These are phyloP conservation scores for Oenanthe oenanthe DNA, from an alignment of 2,113 vertebrate species.

Conservation along the genomic window DNA sequence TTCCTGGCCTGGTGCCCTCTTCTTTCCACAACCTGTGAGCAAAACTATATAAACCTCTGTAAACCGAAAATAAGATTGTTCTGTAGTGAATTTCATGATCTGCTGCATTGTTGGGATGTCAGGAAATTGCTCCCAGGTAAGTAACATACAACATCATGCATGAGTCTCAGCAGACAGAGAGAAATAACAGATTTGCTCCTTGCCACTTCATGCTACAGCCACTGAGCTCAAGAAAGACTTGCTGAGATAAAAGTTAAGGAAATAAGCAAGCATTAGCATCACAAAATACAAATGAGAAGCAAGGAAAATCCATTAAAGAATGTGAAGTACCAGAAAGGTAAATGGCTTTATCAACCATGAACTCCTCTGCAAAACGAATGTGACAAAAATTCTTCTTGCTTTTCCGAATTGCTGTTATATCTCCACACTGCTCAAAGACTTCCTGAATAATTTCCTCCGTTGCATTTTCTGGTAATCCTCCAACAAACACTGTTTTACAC, in stretches of 20 bases:
- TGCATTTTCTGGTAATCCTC: slow-evolving; percentile 89
- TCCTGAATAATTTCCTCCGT: slow-evolving; percentile 89
- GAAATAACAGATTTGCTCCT: slow-evolving; percentile 5
- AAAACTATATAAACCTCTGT: slow-evolving; percentile 4
- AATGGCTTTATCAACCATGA: slow-evolving; percentile 93
- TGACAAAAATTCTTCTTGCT: slow-evolving; percentile 96
- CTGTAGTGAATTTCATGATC: slow-evolving; percentile 12
- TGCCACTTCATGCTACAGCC: background rate
- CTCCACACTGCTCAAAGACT: slow-evolving; percentile 90
- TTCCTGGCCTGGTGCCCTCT: slow-evolving; percentile 19
- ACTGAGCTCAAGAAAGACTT: background rate
- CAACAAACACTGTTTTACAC: slow-evolving; percentile 91
- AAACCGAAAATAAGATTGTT: background rate
- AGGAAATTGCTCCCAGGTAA: background rate
- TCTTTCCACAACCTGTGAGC: background rate
- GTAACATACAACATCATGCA: background rate
- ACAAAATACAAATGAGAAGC: slow-evolving; percentile 59
- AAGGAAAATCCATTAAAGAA: slow-evolving; percentile 59
- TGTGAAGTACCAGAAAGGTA: slow-evolving; percentile 87
- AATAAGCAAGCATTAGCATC: slow-evolving; percentile 55
- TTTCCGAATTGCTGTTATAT: slow-evolving; percentile 89
- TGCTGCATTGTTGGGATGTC: background rate
- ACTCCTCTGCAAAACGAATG: slow-evolving; percentile 89
- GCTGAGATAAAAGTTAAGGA: slow-evolving; percentile 37
- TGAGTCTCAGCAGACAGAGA: background rate